These are phyloP conservation scores for Druceiella hillmani DNA, from an alignment of 2,888 invertebrate genomes.

Conservation along the genomic window DNA sequence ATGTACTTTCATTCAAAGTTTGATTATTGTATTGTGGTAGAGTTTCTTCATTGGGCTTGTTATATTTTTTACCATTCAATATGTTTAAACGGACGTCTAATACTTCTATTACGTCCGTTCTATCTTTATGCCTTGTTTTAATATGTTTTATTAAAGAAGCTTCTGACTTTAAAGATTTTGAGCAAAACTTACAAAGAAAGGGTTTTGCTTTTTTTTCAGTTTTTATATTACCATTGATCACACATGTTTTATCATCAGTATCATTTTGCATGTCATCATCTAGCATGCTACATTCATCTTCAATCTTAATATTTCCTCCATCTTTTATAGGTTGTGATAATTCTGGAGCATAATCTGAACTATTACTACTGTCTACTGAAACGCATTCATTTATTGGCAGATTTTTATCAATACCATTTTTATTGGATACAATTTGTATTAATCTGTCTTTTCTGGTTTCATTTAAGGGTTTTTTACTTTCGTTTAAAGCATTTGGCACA, in stretches of 20 bases:
- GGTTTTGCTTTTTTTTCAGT: slow-evolving; percentile 14
- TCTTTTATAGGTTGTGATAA: background rate
- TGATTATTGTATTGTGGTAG: background rate
- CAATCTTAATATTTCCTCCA: background rate
- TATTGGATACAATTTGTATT: too few relatives aligned
- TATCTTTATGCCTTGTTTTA: slow-evolving; percentile 38
- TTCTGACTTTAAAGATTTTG: slow-evolving; percentile 35
- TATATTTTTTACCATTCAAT: too few relatives aligned
- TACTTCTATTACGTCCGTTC: too few relatives aligned
- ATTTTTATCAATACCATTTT: too few relatives aligned
- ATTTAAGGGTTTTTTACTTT: too few relatives aligned
- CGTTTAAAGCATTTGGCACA: too few relatives aligned
- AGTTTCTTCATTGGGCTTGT: background rate
- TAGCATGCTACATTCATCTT: slow-evolving; percentile 1
- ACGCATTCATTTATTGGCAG: too few relatives aligned
- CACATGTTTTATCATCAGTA: slow-evolving; percentile 4
- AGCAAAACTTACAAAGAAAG: slow-evolving; percentile 31
- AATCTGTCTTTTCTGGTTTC: too few relatives aligned
- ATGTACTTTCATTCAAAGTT: background rate
- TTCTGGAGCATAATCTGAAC: slow-evolving; percentile 17
- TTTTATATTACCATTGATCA: slow-evolving; percentile 19
- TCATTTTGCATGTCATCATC: slow-evolving; percentile 8
- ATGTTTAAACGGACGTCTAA: too few relatives aligned
- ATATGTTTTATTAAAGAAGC: slow-evolving; percentile 35
- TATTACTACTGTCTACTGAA: too few relatives aligned